These are phyloP conservation scores for Mythimna loreyi DNA, from an alignment of 2,888 invertebrate genomes.

Conservation along the genomic window DNA sequence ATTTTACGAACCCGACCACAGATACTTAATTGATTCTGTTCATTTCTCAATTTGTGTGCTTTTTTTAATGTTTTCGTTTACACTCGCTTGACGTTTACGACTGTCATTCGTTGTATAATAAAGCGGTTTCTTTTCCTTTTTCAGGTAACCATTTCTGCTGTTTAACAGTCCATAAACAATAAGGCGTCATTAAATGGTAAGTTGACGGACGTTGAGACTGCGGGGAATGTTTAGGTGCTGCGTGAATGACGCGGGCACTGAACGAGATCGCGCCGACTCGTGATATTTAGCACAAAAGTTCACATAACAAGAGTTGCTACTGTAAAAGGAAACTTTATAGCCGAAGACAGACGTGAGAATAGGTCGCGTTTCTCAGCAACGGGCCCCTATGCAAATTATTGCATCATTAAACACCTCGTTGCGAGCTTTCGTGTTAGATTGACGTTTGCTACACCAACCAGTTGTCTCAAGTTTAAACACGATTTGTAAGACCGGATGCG, in stretches of 20 bases:
- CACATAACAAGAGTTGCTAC: conserved; percentile 79
- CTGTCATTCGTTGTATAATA: conserved; percentile 72
- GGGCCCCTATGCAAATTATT: conserved; percentile 88
- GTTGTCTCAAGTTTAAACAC: conserved; percentile 70
- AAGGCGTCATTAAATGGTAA: conserved; percentile 79
- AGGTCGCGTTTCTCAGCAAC: conserved; percentile 78
- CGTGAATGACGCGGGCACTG: conserved; percentile 60
- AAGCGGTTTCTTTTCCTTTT: conserved; percentile 75
- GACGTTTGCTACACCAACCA: conserved; percentile 76
- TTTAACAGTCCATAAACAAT: conserved; percentile 73
- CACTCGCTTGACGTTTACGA: conserved; percentile 69
- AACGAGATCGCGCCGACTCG: conserved; percentile 53
- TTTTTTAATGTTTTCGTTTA: conserved; percentile 63
- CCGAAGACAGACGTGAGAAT: conserved; percentile 87
- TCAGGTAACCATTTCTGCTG: conserved; percentile 82
- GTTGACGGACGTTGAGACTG: conserved; percentile 64
- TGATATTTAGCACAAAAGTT: conserved; percentile 74
- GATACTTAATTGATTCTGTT: conserved; percentile 83
- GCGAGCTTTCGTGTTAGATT: conserved; percentile 83
- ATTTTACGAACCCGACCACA: conserved; percentile 68
- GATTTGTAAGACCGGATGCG: conserved; percentile 83
- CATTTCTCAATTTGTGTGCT: conserved; percentile 78
- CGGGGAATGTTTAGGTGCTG: conserved; percentile 58
- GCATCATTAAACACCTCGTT: conserved; percentile 89
- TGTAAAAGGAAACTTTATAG: conserved; percentile 80